phyloP scores from a whole-genome alignment of 2,797 vertebrate species.

The Liparis tanakae region DNA sequence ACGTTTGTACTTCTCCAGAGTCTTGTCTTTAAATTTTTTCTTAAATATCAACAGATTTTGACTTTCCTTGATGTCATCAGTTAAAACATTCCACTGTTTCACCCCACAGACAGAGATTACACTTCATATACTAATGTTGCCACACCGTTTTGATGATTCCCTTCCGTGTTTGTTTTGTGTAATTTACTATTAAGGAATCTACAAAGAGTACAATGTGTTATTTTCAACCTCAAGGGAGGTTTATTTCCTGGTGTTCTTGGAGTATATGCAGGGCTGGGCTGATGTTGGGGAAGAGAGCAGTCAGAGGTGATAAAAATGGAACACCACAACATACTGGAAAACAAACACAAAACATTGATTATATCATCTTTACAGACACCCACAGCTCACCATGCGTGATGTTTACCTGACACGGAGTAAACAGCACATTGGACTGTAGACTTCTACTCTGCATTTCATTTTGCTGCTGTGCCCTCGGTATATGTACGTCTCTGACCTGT shows the following conservation, averaged over 20 bases:
- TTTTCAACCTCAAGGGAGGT: conserved; percentile 46
- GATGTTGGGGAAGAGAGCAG: conserved; percentile 69
- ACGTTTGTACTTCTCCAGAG: too few species aligned
- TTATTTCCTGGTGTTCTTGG: conserved; percentile 56
- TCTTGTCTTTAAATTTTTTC: too few species aligned
- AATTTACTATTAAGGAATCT: conserved; percentile 29
- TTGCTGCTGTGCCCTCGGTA: conserved; percentile 73
- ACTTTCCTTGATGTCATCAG: too few species aligned
- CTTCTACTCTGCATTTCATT: conserved; percentile 81
- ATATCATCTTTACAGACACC: conserved; percentile 81
- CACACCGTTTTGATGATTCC: conserved; percentile 30
- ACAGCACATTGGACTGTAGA: conserved; percentile 74
- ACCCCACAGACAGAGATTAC: too few species aligned
- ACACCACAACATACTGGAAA: conserved; percentile 71
- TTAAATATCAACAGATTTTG: too few species aligned
- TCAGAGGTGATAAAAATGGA: conserved; percentile 75
- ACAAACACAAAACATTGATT: conserved; percentile 84
- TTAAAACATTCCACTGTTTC: too few species aligned
- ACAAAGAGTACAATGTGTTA: conserved; percentile 27
- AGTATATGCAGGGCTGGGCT: conserved; percentile 56
- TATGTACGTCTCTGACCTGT: conserved; percentile 78
- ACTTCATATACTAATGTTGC: conserved; percentile 14
- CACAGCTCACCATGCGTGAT: conserved; percentile 64
- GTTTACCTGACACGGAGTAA: conserved; percentile 83
- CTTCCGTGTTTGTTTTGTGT: conserved; percentile 11